phyloP scores from a whole-genome alignment of 2,797 vertebrate genomes.

The Petrocephalus sullivani region DNA sequence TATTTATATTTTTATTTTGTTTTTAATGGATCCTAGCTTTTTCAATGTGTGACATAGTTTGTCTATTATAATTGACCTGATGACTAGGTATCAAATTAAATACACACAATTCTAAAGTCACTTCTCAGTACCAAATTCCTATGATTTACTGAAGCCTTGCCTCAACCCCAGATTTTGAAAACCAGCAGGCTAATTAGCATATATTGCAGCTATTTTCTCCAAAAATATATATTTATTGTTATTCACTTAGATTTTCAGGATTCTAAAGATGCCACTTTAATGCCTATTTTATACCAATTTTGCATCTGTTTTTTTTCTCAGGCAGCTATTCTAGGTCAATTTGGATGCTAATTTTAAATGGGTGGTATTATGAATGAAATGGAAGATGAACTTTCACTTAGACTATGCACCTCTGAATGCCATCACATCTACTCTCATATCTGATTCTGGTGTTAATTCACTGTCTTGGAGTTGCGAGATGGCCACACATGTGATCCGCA shows the following conservation, averaged over 20 bases:
- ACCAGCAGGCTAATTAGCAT: not conserved
- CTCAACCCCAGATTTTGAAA: not conserved
- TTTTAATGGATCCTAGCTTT: not conserved
- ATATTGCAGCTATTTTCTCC: not conserved
- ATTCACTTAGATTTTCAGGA: not conserved
- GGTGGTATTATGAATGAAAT: not conserved
- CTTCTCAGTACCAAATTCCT: not conserved
- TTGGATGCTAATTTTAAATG: not conserved
- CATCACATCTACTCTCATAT: not conserved
- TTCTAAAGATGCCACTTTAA: not conserved
- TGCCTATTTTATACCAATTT: not conserved
- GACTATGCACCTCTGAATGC: not conserved
- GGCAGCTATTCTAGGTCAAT: not conserved
- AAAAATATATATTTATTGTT: not conserved
- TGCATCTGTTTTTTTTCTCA: not conserved
- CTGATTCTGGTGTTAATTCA: conserved; percentile 24
- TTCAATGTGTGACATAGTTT: not conserved
- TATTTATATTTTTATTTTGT: not conserved
- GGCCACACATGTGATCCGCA: conserved; percentile 50
- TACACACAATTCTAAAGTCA: not conserved
- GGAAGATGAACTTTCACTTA: not conserved
- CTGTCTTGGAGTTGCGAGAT: conserved; percentile 34
- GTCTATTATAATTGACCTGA: not conserved
- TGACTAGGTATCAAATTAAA: not conserved
- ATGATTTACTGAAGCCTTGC: not conserved